Percentiles rank a stretch among this genome's conserved stretches.
Evolutionary conservation across 2,797 vertebrate species (phyloP).

Genomic region (Synaphobranchus kaupii): DNA sequence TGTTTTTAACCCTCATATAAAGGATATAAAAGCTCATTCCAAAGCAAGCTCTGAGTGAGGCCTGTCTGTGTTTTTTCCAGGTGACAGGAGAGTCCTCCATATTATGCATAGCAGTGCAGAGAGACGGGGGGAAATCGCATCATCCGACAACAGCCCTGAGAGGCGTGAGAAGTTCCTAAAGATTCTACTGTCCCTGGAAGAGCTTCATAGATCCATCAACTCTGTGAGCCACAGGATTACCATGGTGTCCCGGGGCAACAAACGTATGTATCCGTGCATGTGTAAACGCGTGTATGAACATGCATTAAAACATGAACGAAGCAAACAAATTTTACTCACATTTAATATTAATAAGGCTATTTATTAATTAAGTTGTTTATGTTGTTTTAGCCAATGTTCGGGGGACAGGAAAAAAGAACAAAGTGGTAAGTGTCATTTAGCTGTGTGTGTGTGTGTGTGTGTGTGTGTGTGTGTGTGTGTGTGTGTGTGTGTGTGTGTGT

Average conservation of each 20-base stretch:
- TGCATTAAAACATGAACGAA: slow-evolving; percentile 14
- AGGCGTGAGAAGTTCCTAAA: slow-evolving; percentile 63
- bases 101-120: slow-evolving; percentile 30
- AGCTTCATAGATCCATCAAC: slow-evolving; percentile 60
- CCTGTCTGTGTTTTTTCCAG: not conserved
- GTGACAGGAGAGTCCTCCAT: not conserved
- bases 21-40: not conserved
- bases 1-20: not conserved
- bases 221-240: slow-evolving; percentile 62
- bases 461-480: not conserved
- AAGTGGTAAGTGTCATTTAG: slow-evolving; percentile 60
- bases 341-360: not conserved
- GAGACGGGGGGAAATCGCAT: slow-evolving; percentile 16
- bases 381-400: slow-evolving; percentile 61
- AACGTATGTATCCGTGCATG: not conserved
- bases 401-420: slow-evolving; percentile 64
- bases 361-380: slow-evolving; percentile 6
- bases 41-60: not conserved
- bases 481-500: not conserved
- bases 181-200: slow-evolving; percentile 69
- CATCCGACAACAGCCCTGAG: slow-evolving; percentile 8
- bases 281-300: not conserved
- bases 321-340: not conserved
- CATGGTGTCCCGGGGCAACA: slow-evolving; percentile 62
- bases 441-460: not conserved